Conservation (phyloP, 1,140 invertebrate genomes). For the Ridgeia piscesae region DNA sequence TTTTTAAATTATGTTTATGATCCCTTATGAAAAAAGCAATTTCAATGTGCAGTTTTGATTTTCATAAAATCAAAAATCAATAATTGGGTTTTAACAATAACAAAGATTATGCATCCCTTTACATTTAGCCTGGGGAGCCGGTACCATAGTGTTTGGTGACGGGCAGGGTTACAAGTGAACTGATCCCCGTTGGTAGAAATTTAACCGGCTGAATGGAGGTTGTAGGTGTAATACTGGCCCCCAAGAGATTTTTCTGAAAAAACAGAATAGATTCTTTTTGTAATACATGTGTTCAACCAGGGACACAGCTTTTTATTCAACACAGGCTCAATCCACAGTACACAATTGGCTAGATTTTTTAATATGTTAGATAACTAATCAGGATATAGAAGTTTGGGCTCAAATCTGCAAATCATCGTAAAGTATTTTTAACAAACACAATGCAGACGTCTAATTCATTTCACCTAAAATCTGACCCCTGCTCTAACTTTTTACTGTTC, state of each 20-base stretch:
- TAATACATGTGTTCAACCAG: not conserved
- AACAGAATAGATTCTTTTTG: not conserved
- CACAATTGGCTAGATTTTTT: not conserved
- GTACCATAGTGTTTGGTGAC: slow-evolving; percentile 65
- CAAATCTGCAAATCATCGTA: not conserved
- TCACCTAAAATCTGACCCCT: not conserved
- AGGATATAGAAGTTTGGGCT: not conserved
- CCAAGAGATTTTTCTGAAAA: not conserved
- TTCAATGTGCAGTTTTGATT: not conserved
- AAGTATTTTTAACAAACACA: not conserved
- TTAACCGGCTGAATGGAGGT: slow-evolving; percentile 74
- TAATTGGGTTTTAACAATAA: not conserved
- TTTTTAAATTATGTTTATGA: too few relatives aligned
- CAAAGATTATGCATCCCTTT: slow-evolving; percentile 47
- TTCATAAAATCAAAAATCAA: not conserved
- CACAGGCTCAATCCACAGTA: not conserved
- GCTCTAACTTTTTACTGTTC: not conserved
- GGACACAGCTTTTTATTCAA: not conserved
- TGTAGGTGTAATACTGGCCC: slow-evolving; percentile 69
- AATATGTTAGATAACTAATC: not conserved
- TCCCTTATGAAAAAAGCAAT: not conserved
- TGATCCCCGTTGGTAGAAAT: slow-evolving; percentile 87
- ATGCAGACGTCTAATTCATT: not conserved
- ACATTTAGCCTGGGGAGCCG: slow-evolving; percentile 83
- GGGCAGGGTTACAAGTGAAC: slow-evolving; percentile 85